Evolutionary conservation across 2,888 invertebrate species (phyloP), one percentile per base, ranked within the genome.

Genomic region (Thysanoteuthis rhombus): DNA sequence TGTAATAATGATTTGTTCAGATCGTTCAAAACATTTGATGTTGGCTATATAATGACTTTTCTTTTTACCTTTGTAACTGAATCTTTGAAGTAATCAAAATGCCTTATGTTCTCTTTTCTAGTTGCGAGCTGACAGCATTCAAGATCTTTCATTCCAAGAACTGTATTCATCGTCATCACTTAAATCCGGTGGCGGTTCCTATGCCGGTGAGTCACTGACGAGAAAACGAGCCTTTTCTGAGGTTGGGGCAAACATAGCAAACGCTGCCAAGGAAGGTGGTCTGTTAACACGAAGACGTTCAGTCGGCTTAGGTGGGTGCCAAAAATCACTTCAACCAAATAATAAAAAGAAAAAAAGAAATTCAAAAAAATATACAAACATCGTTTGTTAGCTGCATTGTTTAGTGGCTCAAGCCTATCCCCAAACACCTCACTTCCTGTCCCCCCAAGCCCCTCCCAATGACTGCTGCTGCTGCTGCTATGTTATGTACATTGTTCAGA

Each of bases 41-140:
- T n/a, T 75, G n/a, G 12, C 10, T n/a, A n/a, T 75, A 75, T n/a
- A n/a, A 10, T 75, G 75, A 32, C 8, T n/a, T 75, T 75, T 75
- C n/a, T 75, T n/a, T 10, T 10, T 19, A n/a, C 75, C n/a, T n/a
- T n/a, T 38, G 32, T 52, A 6, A 90, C 12, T 42, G 25, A 12
- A 22, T 75, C 42, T 42, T 90, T n/a, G 58, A 92, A 40, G 75
- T 36, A 75, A 32, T 89, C 36, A 47, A 28, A 45, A 36, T 42
- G 22, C n/a, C 58, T 39, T 92, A 19, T 93, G 40, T 45, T 90
- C 25, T 93, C 90, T 89, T 94, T 94, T 75, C 52, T 89, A 97
- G 96, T 94, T 96, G 91, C 95, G 97, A 93, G 96, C 97, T 52
- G 97, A 97, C 94, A 97, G 97, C 94, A 96, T 96, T 28, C 96